Conservation (phyloP, 2,888 invertebrate species). For the Cerastis rubricosa region DNA sequence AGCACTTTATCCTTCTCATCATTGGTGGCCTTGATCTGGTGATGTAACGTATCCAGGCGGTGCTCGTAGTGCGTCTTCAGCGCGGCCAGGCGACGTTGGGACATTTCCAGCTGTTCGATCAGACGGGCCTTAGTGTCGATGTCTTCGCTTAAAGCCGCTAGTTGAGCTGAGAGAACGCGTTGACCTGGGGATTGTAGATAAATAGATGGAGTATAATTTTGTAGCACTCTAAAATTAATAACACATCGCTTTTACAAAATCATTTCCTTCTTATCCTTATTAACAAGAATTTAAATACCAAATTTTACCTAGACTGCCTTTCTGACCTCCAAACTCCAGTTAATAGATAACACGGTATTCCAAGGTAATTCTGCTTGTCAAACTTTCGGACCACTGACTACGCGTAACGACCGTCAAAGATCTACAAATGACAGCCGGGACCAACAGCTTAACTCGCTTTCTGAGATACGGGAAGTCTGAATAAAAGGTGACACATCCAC, state of each 20-base stretch:
- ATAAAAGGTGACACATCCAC: background rate
- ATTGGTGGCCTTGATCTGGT: slow-evolving; percentile 96
- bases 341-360: background rate
- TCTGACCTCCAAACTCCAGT: background rate
- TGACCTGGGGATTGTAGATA: slow-evolving; percentile 74
- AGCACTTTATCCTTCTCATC: slow-evolving; percentile 97
- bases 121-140: slow-evolving; percentile 98
- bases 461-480: background rate
- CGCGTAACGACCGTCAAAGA: background rate
- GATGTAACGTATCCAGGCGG: slow-evolving; percentile 95
- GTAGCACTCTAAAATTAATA: background rate
- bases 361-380: background rate
- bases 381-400: background rate
- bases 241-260: background rate
- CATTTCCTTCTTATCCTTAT: background rate
- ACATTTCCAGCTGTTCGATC: slow-evolving; percentile 97
- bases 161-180: slow-evolving; percentile 93
- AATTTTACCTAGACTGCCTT: background rate
- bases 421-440: background rate
- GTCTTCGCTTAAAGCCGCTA: slow-evolving; percentile 97
- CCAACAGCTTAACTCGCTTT: background rate
- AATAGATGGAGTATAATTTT: background rate
- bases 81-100: slow-evolving; percentile 95
- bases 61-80: slow-evolving; percentile 98
- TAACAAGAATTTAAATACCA: background rate